Base-by-base conservation (phyloP, 2,113 vertebrate genomes). In the Forbesichthys agassizii region DNA sequence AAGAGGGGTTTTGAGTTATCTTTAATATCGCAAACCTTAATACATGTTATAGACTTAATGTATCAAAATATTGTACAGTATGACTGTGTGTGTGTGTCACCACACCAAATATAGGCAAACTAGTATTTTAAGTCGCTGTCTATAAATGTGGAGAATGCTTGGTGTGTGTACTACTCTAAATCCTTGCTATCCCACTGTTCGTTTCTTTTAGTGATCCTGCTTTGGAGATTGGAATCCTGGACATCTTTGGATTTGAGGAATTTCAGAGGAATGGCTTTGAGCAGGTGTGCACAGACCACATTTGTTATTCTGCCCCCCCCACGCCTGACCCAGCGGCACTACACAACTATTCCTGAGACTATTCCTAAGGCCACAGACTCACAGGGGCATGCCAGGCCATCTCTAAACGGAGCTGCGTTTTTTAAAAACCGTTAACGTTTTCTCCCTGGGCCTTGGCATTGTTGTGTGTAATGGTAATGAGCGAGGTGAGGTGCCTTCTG, bases 211-310 rank as follows among this genome's bases (percentile, higher is more conserved):
- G 96, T 71, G 86, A 93, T 57, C 93, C 92, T 42, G 74, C 90
- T 0, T 77, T 95, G 85, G 94, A 95, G 88, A 94, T 99, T 66
- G 94, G 93, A 61, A 93, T 99, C 71, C 81, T 99, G 88, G 96
- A 99, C 86, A 93, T 98, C 78, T 98, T 95, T 87, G 97, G 97
- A 58, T 98, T 98, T 92, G 94, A 98, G 89, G 95, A 95, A 74
- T 95, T 97, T 89, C 95, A 94, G 52, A 95, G 89, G 85, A 99
- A 98, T 86, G 90, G 90, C 60, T 98, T 94, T 83, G 97, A 98
- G 83, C 95, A 99, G 94, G 97, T 98, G 65, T 75, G 88, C 53
- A 1, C 16, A 36, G 66, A 48, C 6, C 6, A 60, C 8, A 42
- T 5, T 49, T 60, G 48, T 74, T 66, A 20, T 0, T 54, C 16